Percentiles rank a stretch among this genome's conserved stretches.
These are phyloP conservation scores for Pecten maximus DNA, from an alignment of 2,888 invertebrate genomes.

Conservation along the genomic window DNA sequence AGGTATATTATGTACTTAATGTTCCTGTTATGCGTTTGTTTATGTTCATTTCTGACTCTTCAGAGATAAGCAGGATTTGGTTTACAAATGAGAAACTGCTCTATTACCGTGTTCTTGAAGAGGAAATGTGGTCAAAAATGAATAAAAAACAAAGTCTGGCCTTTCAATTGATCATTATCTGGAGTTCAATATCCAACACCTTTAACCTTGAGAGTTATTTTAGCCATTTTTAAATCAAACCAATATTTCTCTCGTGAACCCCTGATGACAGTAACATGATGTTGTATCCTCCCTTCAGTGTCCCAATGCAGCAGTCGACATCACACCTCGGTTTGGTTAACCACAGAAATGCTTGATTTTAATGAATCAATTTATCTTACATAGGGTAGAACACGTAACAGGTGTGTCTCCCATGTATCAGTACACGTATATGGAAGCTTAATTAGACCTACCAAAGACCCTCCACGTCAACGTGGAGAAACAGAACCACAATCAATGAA, in stretches of 20 bases:
- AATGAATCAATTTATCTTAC: constrained; percentile 25
- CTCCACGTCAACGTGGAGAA: background rate
- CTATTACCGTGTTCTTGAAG: background rate
- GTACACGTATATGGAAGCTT: background rate
- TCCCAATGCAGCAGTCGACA: background rate
- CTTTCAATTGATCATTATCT: too few relatives aligned
- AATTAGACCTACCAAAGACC: constrained; percentile 33
- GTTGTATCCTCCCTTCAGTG: background rate
- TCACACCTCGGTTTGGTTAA: constrained; percentile 18
- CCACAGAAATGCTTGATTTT: constrained; percentile 3
- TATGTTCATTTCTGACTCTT: background rate
- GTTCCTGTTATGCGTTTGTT: background rate
- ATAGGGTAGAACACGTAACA: background rate
- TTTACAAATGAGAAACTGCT: background rate
- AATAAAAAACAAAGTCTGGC: too few relatives aligned
- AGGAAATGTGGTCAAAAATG: too few relatives aligned
- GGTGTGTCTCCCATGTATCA: background rate
- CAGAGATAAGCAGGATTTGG: background rate
- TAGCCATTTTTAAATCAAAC: too few relatives aligned
- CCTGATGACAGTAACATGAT: background rate
- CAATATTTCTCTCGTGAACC: too few relatives aligned
- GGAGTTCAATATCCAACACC: too few relatives aligned
- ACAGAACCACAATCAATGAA: background rate
- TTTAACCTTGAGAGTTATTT: too few relatives aligned
- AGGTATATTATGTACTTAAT: background rate